Conservation (phyloP, 2,113 vertebrate genomes). For the Hippolais icterina region DNA sequence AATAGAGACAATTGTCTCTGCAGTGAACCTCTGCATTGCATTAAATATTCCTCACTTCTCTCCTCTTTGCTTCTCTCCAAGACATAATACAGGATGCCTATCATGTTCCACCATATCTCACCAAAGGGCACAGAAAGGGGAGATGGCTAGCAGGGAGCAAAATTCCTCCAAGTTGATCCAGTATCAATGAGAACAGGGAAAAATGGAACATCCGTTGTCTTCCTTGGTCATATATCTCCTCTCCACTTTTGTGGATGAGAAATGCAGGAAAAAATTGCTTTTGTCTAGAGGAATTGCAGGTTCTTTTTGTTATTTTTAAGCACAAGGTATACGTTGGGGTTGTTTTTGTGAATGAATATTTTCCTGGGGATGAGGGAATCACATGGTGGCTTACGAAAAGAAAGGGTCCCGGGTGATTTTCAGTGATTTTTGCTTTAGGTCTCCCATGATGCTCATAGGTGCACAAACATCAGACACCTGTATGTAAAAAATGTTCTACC, state of each 20-base stretch:
- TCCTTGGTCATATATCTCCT: neutral
- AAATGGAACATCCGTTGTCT: neutral
- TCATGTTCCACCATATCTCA: neutral
- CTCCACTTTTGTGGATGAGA: neutral
- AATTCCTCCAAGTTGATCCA: neutral
- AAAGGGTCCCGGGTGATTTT: neutral
- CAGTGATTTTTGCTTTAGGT: neutral
- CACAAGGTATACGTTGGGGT: fast-evolving
- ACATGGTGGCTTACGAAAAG: fast-evolving
- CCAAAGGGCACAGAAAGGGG: neutral
- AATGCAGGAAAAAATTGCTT: neutral
- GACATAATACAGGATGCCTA: neutral
- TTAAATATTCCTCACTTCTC: neutral
- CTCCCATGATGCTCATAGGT: neutral
- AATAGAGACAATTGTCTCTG: conserved; percentile 25
- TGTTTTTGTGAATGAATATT: neutral
- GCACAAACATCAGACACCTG: neutral
- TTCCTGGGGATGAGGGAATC: neutral
- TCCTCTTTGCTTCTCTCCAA: neutral
- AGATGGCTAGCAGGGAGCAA: neutral
- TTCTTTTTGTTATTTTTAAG: neutral
- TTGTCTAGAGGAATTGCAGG: neutral
- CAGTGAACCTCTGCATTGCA: conserved; percentile 1
- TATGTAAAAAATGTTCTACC: neutral
- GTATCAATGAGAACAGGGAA: neutral